Conservation (phyloP, 2,888 invertebrate species). For the Meteorus colon region DNA sequence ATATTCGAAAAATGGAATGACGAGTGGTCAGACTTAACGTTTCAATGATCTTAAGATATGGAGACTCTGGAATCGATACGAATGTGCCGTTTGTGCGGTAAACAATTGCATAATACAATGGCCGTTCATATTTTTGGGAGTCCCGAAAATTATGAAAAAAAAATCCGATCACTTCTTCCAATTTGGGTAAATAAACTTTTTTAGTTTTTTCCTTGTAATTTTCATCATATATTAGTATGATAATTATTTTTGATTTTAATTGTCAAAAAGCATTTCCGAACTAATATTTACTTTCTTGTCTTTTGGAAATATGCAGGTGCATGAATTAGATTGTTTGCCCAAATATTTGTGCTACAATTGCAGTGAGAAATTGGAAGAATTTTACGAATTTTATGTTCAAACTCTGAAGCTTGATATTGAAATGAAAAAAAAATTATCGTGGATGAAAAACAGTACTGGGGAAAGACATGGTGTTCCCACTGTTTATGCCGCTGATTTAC, state of each 20-base stretch:
- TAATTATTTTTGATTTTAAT: constrained; percentile 7
- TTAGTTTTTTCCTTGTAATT: too few relatives aligned
- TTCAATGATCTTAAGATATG: constrained; percentile 54
- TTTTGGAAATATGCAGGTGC: constrained; percentile 59
- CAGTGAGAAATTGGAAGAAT: constrained; percentile 68
- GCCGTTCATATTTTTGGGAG: constrained; percentile 67
- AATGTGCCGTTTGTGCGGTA: constrained; percentile 69
- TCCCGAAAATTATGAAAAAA: constrained; percentile 64
- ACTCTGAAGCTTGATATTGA: constrained; percentile 65
- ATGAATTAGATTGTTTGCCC: constrained; percentile 69
- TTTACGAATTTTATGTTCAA: constrained; percentile 67
- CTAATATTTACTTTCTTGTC: constrained; percentile 22
- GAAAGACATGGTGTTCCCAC: constrained; percentile 57
- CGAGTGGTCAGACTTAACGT: background rate
- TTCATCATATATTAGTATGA: background rate
- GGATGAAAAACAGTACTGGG: constrained; percentile 62
- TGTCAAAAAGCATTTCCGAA: background rate
- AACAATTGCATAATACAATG: constrained; percentile 60
- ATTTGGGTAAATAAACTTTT: constrained; percentile 63
- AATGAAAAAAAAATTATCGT: constrained; percentile 67
- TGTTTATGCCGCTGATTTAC: constrained; percentile 63
- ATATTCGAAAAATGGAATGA: background rate
- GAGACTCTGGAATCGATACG: constrained; percentile 69
- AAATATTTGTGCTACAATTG: constrained; percentile 70
- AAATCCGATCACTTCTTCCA: constrained; percentile 68